phyloP scores from a whole-genome alignment of 92 coral and sea anemone genomes.

The Micromussa lordhowensis region DNA sequence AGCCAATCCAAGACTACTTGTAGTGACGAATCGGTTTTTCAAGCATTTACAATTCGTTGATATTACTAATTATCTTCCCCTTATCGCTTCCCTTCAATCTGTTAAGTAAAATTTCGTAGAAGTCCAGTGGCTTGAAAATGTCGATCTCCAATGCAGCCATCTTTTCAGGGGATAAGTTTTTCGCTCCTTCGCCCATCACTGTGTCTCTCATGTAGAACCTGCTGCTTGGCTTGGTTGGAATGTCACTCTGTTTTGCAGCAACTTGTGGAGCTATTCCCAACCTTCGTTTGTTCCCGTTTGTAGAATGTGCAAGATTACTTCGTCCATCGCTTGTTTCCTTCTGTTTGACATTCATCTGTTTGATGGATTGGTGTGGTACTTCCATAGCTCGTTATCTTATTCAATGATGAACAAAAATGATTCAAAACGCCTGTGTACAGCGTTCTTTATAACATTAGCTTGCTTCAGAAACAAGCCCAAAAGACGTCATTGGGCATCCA shows the following conservation, averaged over 20 bases:
- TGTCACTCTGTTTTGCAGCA: neutral
- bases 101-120: neutral
- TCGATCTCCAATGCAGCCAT: neutral
- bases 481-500: neutral
- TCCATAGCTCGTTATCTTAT: neutral
- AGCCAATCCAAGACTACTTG: neutral
- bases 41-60: neutral
- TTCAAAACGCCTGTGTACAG: neutral
- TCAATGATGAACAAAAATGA: neutral
- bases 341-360: neutral
- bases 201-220: neutral
- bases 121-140: slow-evolving; percentile 15
- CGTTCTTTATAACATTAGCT: neutral
- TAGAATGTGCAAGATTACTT: neutral
- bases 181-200: neutral
- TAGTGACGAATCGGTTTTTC: neutral
- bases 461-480: neutral
- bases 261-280: neutral
- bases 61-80: neutral
- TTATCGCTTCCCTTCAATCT: neutral
- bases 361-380: neutral
- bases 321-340: neutral
- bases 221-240: neutral
- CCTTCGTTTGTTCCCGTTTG: neutral
- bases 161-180: neutral